These are phyloP conservation scores for Apis florea DNA, from an alignment of 1,140 invertebrate genomes.

Conservation along the genomic window DNA sequence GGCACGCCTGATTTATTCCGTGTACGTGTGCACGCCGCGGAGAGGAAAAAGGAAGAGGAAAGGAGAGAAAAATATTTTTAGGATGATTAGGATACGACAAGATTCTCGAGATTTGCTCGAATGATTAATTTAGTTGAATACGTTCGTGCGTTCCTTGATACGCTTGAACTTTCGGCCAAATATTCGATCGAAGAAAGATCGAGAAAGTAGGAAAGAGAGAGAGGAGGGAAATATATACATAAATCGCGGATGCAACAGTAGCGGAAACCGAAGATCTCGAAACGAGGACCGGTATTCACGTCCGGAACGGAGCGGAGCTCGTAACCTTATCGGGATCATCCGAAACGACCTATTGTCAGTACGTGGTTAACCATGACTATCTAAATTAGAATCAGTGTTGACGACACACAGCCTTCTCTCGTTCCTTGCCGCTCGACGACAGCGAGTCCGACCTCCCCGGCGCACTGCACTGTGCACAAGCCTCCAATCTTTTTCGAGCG, in stretches of 20 bases:
- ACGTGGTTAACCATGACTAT: constrained; percentile 74
- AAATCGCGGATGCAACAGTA: background rate
- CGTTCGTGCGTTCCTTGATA: too few species aligned
- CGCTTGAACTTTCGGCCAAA: too few species aligned
- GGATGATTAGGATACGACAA: background rate
- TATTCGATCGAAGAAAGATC: too few species aligned
- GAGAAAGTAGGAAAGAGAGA: background rate
- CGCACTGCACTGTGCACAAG: background rate
- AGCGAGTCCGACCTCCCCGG: constrained; percentile 11
- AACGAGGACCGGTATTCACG: constrained; percentile 15
- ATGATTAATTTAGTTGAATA: too few species aligned
- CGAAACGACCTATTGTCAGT: constrained; percentile 73
- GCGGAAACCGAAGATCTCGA: constrained; percentile 17
- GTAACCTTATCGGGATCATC: constrained; percentile 68
- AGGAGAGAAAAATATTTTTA: background rate
- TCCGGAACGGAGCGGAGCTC: constrained; percentile 53
- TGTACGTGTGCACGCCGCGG: background rate
- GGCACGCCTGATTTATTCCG: constrained; percentile 12
- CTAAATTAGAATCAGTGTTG: constrained; percentile 76
- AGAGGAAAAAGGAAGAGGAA: background rate
- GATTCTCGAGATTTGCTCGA: too few species aligned
- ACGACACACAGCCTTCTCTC: constrained; percentile 55
- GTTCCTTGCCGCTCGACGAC: constrained; percentile 33
- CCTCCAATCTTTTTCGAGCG: constrained; percentile 13
- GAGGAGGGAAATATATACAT: background rate